phyloP scores from a whole-genome alignment of 2,113 vertebrate genomes.

The Corythornis vintsioides region DNA sequence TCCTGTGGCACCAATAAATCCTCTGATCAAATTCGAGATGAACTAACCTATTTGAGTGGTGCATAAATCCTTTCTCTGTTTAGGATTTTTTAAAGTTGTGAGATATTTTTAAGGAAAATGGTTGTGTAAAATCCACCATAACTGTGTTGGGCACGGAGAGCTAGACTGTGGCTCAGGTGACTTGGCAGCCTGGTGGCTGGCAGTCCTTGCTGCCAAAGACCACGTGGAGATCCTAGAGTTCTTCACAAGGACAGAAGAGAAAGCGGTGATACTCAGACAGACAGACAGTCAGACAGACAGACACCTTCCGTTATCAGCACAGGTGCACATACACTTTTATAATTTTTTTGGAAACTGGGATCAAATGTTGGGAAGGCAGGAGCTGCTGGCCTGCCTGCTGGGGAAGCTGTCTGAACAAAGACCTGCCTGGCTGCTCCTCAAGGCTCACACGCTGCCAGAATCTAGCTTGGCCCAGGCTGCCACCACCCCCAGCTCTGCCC shows the following conservation, averaged over 20 bases:
- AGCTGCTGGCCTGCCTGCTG: neutral
- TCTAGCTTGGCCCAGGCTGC: neutral
- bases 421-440: slow-evolving; percentile 28
- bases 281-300: neutral
- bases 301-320: slow-evolving; percentile 11
- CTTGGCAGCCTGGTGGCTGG: slow-evolving; percentile 59
- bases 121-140: slow-evolving; percentile 74
- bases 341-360: slow-evolving; percentile 2
- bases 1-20: slow-evolving; percentile 54
- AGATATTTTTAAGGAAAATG: slow-evolving; percentile 75
- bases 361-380: slow-evolving; percentile 25
- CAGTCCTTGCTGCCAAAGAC: slow-evolving; percentile 58
- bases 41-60: slow-evolving; percentile 72
- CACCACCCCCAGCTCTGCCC: neutral
- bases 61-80: slow-evolving; percentile 75
- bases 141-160: slow-evolving; percentile 70
- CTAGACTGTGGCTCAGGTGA: slow-evolving; percentile 58
- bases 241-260: slow-evolving; percentile 14
- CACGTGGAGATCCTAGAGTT: slow-evolving; percentile 35
- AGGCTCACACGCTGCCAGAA: neutral
- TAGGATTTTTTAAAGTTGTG: slow-evolving; percentile 73
- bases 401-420: neutral
- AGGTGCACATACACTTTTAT: neutral
- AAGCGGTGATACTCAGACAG: neutral
- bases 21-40: slow-evolving; percentile 66